These are phyloP conservation scores for Eulemur mongoz DNA, from an alignment of 2,797 vertebrate species.

Conservation along the genomic window DNA sequence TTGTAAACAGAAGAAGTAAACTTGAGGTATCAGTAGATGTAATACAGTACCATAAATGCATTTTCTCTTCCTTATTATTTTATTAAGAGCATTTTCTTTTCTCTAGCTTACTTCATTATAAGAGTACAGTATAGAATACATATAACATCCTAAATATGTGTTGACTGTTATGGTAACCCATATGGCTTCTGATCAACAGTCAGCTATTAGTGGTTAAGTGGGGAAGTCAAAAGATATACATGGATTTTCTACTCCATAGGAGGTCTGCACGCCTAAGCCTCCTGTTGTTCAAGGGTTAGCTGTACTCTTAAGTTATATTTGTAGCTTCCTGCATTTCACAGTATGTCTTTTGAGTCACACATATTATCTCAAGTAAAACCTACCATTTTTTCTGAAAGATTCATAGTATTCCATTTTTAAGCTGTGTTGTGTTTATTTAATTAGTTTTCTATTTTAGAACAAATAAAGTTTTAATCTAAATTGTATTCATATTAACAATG, in stretches of 20 bases:
- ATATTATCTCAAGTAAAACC: not conserved
- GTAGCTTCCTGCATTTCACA: not conserved
- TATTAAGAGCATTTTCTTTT: not conserved
- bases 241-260: not conserved
- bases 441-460: not conserved
- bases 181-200: not conserved
- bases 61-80: not conserved
- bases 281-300: not conserved
- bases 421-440: not conserved
- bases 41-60: not conserved
- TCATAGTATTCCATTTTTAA: not conserved
- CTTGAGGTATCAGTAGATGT: not conserved
- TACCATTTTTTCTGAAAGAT: not conserved
- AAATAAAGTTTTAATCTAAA: not conserved
- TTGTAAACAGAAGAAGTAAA: not conserved
- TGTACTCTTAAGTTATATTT: not conserved
- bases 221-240: not conserved
- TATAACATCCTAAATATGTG: not conserved
- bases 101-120: not conserved
- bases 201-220: not conserved
- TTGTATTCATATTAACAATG: not conserved
- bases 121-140: not conserved
- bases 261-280: not conserved
- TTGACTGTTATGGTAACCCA: not conserved
- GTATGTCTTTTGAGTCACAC: not conserved